Conservation (phyloP, 2,113 vertebrate species). For the Petrocephalus zakoni region DNA sequence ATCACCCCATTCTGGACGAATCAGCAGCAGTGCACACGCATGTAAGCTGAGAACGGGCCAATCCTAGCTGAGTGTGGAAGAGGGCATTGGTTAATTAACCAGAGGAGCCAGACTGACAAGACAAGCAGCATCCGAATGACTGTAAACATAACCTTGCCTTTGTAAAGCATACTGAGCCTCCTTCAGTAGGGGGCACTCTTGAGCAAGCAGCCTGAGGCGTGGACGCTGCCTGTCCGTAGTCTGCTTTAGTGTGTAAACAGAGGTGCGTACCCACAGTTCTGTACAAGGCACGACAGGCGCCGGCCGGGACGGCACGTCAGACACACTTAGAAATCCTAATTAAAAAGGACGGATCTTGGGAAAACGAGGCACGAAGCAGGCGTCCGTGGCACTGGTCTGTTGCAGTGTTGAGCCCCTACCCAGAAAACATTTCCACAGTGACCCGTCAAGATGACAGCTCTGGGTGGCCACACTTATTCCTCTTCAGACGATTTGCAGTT, state of each 20-base stretch:
- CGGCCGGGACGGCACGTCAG: not conserved
- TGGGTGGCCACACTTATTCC: not conserved
- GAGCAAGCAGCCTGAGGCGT: not conserved
- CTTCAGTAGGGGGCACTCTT: not conserved
- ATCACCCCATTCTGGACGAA: not conserved
- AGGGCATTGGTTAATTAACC: not conserved
- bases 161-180: not conserved
- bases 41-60: not conserved
- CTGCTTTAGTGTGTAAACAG: not conserved
- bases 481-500: not conserved
- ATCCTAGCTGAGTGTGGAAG: not conserved
- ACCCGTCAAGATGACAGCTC: not conserved
- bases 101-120: not conserved
- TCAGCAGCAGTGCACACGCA: not conserved
- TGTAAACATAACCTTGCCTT: conserved; percentile 2
- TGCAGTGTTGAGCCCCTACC: not conserved
- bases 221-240: not conserved
- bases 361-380: not conserved
- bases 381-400: not conserved
- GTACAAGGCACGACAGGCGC: not conserved
- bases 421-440: not conserved
- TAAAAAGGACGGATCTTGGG: not conserved
- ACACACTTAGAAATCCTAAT: not conserved
- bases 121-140: conserved; percentile 1
- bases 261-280: not conserved